Evolutionary conservation across 92 coral and sea anemone species (phyloP).

Genomic region (Micromussa lordhowensis): DNA sequence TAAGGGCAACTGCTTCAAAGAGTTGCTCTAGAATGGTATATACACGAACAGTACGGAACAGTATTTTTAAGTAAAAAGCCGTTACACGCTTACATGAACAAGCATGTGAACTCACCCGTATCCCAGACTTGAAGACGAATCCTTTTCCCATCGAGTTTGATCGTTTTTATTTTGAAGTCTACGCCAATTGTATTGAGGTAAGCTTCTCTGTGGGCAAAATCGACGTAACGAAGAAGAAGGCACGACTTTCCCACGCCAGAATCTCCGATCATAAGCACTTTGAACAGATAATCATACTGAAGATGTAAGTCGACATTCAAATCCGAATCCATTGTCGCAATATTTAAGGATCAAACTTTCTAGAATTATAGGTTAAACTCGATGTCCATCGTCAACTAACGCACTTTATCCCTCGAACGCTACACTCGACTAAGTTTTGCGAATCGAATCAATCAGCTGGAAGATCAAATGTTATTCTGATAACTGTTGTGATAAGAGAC

Average conservation of each 20-base stretch:
- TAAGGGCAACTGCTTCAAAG: not conserved
- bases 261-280: slow-evolving; percentile 94
- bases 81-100: not conserved
- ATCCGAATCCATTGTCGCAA: slow-evolving; percentile 41
- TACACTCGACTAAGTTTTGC: slow-evolving; percentile 18
- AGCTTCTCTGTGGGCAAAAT: slow-evolving; percentile 81
- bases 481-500: slow-evolving; percentile 2
- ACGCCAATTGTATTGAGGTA: slow-evolving; percentile 94
- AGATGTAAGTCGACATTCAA: slow-evolving; percentile 51
- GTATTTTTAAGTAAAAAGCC: not conserved
- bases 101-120: slow-evolving; percentile 71
- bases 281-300: slow-evolving; percentile 91
- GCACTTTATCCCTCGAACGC: not conserved
- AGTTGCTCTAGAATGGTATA: not conserved
- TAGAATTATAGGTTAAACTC: not conserved
- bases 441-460: slow-evolving; percentile 47
- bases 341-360: not conserved
- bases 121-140: slow-evolving; percentile 98
- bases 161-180: slow-evolving; percentile 91
- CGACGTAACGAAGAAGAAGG: slow-evolving; percentile 90
- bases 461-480: slow-evolving; percentile 18
- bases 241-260: slow-evolving; percentile 97
- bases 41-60: not conserved
- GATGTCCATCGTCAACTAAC: not conserved
- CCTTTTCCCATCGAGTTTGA: slow-evolving; percentile 83